Evolutionary conservation across 2,888 invertebrate species (phyloP), one percentile per base, ranked within the genome.

Genomic region (Brassicogethes aeneus): DNA sequence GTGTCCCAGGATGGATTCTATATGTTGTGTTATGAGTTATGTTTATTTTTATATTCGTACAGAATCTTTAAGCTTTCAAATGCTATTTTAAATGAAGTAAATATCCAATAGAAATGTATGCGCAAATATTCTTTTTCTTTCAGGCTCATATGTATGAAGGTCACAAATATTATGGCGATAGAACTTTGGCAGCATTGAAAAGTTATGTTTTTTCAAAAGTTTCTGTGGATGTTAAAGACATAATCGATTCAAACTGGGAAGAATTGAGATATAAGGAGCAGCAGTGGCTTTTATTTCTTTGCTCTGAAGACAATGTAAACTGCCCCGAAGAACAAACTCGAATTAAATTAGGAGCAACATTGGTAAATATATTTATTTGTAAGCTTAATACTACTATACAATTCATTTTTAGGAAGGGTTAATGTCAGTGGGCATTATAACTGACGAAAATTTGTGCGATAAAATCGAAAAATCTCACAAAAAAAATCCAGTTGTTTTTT

Each of bases 261-360:
- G 47, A 48, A 34, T 41, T 50, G n/a, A 51, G 53, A 17, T 47
- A 52, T 29, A 46, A 49, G 42, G 49, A 45, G 13, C 41, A 51
- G 35, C 72, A 76, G 5, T 79, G 79, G 77, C 58, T 79, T 33
- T 59, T 80, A 42, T 73, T 76, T 53, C 76, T 68, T 59, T 82
- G 73, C 69, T 70, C 56, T 61, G 71, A 75, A 13, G 62, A 74
- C 30, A 74, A 73, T 43, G 70, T 71, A 12, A 51, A 52, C 52
- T 78, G 79, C 54, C 66, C 80, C 10, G 73, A 75, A 35, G 64
- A 65, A 8, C 70, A 74, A 50, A 73, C 74, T 2, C 65, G 76
- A 30, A 69, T 73, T 2, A 85, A 86, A 65, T 69, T 89, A 23
- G 79, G 85, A 36, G 81, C 81, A 37, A 80, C 79, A 65, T 72